These are phyloP conservation scores for Eilema caniola DNA, from an alignment of 2,888 invertebrate species.

Conservation along the genomic window DNA sequence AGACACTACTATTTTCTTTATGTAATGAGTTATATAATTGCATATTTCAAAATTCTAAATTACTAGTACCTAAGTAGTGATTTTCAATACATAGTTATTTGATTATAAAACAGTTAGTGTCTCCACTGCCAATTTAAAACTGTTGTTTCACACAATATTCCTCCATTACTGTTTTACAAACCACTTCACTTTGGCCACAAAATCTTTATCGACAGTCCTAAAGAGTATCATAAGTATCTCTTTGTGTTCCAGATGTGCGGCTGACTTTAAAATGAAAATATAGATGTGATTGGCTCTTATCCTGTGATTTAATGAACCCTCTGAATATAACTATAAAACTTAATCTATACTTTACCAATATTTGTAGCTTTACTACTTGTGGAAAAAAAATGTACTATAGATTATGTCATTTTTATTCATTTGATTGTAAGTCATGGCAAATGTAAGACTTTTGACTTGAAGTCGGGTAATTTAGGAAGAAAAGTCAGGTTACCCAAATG, in stretches of 20 bases:
- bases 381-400: too few relatives aligned
- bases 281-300: neutral
- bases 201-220: neutral
- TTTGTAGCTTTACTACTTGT: neutral
- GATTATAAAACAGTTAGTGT: slow-evolving; percentile 37
- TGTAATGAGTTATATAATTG: neutral
- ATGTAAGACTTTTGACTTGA: slow-evolving; percentile 21
- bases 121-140: neutral
- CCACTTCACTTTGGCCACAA: neutral
- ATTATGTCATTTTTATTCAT: slow-evolving; percentile 9
- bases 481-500: neutral
- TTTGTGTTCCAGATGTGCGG: slow-evolving; percentile 10
- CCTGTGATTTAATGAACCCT: neutral
- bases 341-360: neutral
- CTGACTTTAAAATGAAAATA: neutral
- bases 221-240: neutral
- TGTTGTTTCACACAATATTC: slow-evolving; percentile 45
- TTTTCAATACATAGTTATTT: neutral
- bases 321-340: neutral
- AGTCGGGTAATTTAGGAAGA: neutral
- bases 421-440: slow-evolving; percentile 5
- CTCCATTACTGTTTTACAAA: neutral
- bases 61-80: neutral
- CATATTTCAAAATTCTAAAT: neutral
- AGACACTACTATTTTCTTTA: neutral